A percentile compares a stretch with the other conserved stretches of the same genome.
Conservation (phyloP, 2,113 vertebrate species). For the Phocoena phocoena region DNA sequence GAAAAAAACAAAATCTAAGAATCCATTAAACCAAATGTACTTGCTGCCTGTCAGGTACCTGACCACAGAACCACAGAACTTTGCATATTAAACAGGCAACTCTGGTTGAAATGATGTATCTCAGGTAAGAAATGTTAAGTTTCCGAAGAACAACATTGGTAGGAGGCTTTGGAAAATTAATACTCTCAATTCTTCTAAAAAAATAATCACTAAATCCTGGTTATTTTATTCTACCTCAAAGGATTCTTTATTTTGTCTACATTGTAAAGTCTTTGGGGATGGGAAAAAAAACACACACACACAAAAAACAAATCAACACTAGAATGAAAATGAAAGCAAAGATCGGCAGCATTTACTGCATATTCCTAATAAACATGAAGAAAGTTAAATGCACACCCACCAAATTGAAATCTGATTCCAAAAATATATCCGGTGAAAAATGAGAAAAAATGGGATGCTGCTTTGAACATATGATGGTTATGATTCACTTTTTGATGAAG, state of each 20-base stretch:
- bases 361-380: not conserved
- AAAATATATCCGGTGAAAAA: not conserved
- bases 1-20: not conserved
- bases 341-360: not conserved
- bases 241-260: not conserved
- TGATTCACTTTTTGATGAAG: conserved; percentile 34
- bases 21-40: not conserved
- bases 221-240: not conserved
- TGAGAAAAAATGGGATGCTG: not conserved
- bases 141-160: not conserved
- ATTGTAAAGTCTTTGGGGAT: not conserved
- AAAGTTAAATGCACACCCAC: not conserved
- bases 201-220: not conserved
- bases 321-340: not conserved
- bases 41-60: not conserved
- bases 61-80: not conserved
- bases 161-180: not conserved
- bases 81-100: not conserved
- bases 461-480: conserved; percentile 16
- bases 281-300: not conserved
- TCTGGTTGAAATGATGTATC: not conserved
- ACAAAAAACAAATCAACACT: not conserved
- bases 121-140: not conserved
- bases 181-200: not conserved
- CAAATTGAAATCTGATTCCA: not conserved